Evolutionary conservation across 2,113 vertebrate species (phyloP).

Genomic region (Montifringilla adamsi): DNA sequence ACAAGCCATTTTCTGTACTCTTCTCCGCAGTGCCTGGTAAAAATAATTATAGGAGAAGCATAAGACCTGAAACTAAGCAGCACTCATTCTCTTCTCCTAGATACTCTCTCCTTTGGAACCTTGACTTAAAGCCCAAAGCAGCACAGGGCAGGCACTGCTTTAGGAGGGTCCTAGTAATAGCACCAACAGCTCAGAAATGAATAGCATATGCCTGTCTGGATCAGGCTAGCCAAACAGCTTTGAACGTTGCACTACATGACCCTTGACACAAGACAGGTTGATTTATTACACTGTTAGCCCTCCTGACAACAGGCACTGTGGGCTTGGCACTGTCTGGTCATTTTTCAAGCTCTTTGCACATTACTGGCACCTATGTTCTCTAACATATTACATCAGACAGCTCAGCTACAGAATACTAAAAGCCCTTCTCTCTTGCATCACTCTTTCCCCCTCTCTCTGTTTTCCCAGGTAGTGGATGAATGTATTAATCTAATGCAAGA

Average conservation of each 20-base stretch:
- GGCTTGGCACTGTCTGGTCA: slow-evolving; percentile 53
- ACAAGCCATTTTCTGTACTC: neutral
- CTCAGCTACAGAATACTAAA: slow-evolving; percentile 57
- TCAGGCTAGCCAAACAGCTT: slow-evolving; percentile 40
- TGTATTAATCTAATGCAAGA: neutral
- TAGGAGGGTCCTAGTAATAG: neutral
- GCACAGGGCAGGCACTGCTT: neutral
- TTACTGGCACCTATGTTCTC: slow-evolving; percentile 36
- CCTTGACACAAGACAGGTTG: slow-evolving; percentile 66
- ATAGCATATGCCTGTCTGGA: slow-evolving; percentile 8
- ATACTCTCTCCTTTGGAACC: neutral
- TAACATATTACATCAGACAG: slow-evolving; percentile 22
- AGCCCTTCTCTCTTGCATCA: neutral
- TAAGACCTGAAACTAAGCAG: neutral
- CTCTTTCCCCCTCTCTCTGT: neutral
- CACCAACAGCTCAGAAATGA: neutral
- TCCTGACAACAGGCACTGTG: slow-evolving; percentile 34
- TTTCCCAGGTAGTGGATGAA: neutral
- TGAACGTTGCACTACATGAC: slow-evolving; percentile 46
- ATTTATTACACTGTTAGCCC: slow-evolving; percentile 66
- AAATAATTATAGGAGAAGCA: neutral
- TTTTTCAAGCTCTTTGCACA: slow-evolving; percentile 72
- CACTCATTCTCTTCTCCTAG: neutral
- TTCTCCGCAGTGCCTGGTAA: neutral
- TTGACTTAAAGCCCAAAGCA: neutral